Evolutionary conservation across 2,113 vertebrate species (phyloP), one percentile per base, ranked within the genome.

Genomic region (Planiliza haematocheilus): DNA sequence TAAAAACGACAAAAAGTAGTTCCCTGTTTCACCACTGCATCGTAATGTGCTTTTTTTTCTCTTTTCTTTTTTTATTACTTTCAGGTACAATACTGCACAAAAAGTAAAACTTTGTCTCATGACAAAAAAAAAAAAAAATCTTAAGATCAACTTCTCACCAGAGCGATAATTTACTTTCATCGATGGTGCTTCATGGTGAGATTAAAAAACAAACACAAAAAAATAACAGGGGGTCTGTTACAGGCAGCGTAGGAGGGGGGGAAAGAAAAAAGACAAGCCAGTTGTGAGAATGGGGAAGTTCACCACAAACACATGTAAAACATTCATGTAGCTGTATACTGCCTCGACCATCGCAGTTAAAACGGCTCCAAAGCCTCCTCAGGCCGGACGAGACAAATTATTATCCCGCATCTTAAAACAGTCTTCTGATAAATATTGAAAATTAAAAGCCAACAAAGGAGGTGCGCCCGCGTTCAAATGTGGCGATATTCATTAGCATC

Each of bases 61-160:
- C n/a, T n/a, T n/a, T n/a, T n/a, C n/a, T n/a, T n/a, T n/a, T 17
- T 73, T 71, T 56, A 75, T 82, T 73, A 80, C 77, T 78, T 70
- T 74, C 67, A 36, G 21, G 62, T 60, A 87, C 72, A 90, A 90
- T 88, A 90, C 87, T 87, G 85, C 83, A 86, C 79, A 79, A 64
- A 81, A 84, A 81, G 65, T 60, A 78, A 86, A 84, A 69, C 39
- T 74, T 58, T 48, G 70, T 65, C 57, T 79, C 55, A 53, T 56
- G 78, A 70, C 71, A 49, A 10, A 63, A 77, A 85, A 10, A 61
- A 67, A 72, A 59, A 4, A 0, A 56, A 72, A 61, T 21, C 10
- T 68, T 24, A 45, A 57, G 8, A 50, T 70, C 57, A 76, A 77
- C 65, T 71, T 77, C 49, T 74, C 43, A 41, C 70, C 69, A 55